Base-by-base conservation (phyloP, 2,888 invertebrate genomes). In the Hemithea aestivaria region DNA sequence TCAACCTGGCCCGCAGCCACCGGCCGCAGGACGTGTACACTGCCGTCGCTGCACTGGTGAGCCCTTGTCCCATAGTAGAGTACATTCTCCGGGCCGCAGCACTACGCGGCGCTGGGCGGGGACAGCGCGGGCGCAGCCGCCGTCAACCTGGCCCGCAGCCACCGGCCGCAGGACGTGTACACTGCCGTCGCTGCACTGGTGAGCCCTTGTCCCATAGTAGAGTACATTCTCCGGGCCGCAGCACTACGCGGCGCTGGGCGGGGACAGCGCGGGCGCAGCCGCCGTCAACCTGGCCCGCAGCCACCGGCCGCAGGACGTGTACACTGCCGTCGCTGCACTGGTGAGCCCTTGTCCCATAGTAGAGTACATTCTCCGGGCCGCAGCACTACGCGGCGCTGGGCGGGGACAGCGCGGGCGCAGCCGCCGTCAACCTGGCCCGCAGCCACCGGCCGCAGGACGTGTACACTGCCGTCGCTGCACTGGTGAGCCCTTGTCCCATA, bases 241-340 rank as follows among this genome's bases (percentile, higher is more conserved):
- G n/a, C n/a, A n/a, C n/a, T n/a, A 28, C 10, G 10, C 20, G n/a
- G 16, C 26, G 11, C 26, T 7, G 11, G 26, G 11, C 26, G 26
- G 10, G 5, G 10, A 28, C 27, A 20, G 27, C 27, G 28, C 28
- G 9, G 28, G 20, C 20, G 28, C 28, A 4, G 20, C 20, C 10
- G 4, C n/a, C 1, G 28, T 28, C 20, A 8, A 20, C 20, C 16
- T 16, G 16, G 2, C 16, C 16, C 3, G 2, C 5, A 20, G 9
- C 2, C 66, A 82, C 6, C 58, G 71, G 6, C 98, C 98, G 0
- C 93, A 95, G 66, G 98, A 98, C 84, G 96, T 98, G 0, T 98
- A 98, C 78, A 94, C 92, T 57, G 91, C 92, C 37, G 95, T 98
- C 7, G 95, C 93, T 0, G n/a, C 88, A 0, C 70, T 95, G 69